phyloP scores from a whole-genome alignment of 2,797 vertebrate species.

The Falco rusticolus region DNA sequence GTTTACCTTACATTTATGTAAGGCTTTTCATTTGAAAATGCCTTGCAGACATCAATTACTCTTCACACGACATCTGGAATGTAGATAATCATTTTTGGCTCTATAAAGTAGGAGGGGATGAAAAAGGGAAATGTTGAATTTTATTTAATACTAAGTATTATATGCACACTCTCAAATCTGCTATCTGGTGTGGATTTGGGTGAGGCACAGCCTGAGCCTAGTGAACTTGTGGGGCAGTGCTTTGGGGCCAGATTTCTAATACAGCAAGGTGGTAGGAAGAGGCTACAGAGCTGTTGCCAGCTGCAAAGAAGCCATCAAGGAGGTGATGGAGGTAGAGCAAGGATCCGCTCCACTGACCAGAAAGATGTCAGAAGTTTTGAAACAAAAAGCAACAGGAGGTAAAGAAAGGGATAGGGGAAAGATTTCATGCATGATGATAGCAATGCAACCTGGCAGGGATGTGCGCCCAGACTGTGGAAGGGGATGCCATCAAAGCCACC shows the following conservation, averaged over 20 bases:
- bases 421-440: not conserved
- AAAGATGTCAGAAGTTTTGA: not conserved
- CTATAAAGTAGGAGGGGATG: not conserved
- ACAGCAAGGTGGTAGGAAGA: not conserved
- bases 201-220: not conserved
- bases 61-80: not conserved
- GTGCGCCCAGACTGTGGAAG: rapidly evolving
- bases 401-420: not conserved
- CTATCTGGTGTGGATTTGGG: not conserved
- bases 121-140: not conserved
- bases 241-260: no score
- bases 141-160: not conserved
- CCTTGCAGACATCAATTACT: not conserved
- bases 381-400: not conserved
- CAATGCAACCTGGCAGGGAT: not conserved
- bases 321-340: not conserved
- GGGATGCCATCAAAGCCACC: not conserved
- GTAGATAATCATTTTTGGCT: not conserved
- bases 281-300: not conserved
- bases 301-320: not conserved
- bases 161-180: not conserved
- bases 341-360: not conserved
- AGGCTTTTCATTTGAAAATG: not conserved
- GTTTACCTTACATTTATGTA: not conserved
- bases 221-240: not conserved